These are phyloP conservation scores for Spondyliosoma cantharus DNA, from an alignment of 2,797 vertebrate species.

Conservation along the genomic window DNA sequence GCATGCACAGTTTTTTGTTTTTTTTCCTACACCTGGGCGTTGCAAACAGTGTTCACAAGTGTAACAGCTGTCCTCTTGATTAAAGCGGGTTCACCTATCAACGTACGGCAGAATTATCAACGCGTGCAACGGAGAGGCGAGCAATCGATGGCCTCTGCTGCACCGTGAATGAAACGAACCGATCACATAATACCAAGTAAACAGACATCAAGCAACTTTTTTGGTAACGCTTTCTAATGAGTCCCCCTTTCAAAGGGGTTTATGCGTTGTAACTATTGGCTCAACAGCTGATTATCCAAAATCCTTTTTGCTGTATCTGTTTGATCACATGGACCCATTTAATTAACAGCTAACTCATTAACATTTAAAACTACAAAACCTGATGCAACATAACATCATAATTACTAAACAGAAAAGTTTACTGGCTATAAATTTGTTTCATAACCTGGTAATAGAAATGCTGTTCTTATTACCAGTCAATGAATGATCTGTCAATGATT, in stretches of 20 bases:
- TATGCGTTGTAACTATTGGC: neutral
- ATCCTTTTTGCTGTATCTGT: neutral
- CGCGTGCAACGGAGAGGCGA: too few relatives aligned
- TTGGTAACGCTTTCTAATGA: neutral
- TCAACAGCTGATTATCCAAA: neutral
- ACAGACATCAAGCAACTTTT: neutral
- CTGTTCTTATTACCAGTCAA: neutral
- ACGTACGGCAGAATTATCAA: too few relatives aligned
- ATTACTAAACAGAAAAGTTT: neutral
- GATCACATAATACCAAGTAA: neutral
- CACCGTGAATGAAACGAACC: too few relatives aligned
- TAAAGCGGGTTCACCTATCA: neutral
- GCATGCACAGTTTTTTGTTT: neutral
- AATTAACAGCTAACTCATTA: neutral
- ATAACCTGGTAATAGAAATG: neutral
- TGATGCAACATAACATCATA: neutral
- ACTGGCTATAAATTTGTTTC: neutral
- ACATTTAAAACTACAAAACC: neutral
- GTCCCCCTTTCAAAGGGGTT: neutral
- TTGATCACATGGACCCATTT: neutral
- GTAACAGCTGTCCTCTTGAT: neutral
- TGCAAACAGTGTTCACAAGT: neutral
- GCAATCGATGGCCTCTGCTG: too few relatives aligned
- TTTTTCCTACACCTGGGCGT: neutral
- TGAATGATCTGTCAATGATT: neutral